Conservation (phyloP, 2,113 vertebrate species). For the Neolamprologus brichardi region DNA sequence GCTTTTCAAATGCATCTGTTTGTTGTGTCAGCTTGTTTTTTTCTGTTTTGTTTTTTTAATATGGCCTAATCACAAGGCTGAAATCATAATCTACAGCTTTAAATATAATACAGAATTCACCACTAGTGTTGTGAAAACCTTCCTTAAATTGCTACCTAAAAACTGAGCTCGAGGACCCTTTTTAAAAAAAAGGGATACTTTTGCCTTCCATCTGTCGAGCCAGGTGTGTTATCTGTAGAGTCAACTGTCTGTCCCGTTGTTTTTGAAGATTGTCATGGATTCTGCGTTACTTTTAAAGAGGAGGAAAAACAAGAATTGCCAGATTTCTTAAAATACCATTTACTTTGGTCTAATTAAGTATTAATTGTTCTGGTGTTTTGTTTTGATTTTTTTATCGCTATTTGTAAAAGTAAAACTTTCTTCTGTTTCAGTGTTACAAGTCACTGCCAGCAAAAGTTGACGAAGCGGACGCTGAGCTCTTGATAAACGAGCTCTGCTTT, state of each 20-base stretch:
- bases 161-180: not conserved
- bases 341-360: not conserved
- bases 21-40: not conserved
- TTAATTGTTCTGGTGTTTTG: not conserved
- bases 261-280: not conserved
- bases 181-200: not conserved
- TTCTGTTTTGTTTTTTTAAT: not conserved
- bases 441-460: slow-evolving; percentile 4
- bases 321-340: not conserved
- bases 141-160: not conserved
- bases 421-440: not conserved
- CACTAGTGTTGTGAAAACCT: not conserved
- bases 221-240: not conserved
- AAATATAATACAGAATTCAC: not conserved
- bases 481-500: not conserved
- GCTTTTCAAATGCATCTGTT: not conserved
- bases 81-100: not conserved
- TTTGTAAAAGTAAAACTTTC: not conserved
- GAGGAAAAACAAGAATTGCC: not conserved
- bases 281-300: not conserved
- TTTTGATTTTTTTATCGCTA: not conserved
- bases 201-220: not conserved
- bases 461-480: not conserved
- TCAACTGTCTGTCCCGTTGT: not conserved
- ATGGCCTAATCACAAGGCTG: not conserved